Evolutionary conservation across 2,113 vertebrate genomes (phyloP).

Genomic region (Salminus brasiliensis): DNA sequence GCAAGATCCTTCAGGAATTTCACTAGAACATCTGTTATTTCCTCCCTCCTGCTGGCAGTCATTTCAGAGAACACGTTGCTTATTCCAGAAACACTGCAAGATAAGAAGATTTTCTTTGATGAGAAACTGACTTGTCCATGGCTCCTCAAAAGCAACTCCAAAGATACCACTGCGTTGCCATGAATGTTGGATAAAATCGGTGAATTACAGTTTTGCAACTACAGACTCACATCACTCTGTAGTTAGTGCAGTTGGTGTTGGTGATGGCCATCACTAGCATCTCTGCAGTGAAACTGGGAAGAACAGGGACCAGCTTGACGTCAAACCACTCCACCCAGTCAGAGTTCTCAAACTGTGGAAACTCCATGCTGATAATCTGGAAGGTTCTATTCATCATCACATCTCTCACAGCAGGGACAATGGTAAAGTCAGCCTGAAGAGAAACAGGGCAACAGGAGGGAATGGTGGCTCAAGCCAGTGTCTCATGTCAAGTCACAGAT

Average conservation of each 20-base stretch:
- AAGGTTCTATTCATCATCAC: constrained; percentile 62
- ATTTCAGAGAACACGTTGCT: no score
- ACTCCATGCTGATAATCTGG: constrained; percentile 33
- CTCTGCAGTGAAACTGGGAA: neutral
- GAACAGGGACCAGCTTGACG: neutral
- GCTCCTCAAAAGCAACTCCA: no score
- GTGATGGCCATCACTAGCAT: neutral
- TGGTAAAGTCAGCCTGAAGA: neutral
- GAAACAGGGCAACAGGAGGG: neutral
- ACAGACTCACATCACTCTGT: neutral
- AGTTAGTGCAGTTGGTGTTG: neutral
- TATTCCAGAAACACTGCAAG: no score
- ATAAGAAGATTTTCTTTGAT: no score
- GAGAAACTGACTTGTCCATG: neutral
- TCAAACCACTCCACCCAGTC: neutral
- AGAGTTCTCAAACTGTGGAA: neutral
- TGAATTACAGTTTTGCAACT: neutral
- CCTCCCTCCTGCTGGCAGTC: no score
- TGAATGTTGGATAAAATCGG: no score
- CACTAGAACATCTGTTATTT: no score
- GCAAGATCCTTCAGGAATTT: no score
- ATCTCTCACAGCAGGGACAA: constrained; percentile 32
- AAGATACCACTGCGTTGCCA: no score
- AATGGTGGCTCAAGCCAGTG: neutral
- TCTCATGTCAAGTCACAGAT: neutral